phyloP scores from a whole-genome alignment of 2,797 vertebrate genomes.

The Clarias platycephalus region DNA sequence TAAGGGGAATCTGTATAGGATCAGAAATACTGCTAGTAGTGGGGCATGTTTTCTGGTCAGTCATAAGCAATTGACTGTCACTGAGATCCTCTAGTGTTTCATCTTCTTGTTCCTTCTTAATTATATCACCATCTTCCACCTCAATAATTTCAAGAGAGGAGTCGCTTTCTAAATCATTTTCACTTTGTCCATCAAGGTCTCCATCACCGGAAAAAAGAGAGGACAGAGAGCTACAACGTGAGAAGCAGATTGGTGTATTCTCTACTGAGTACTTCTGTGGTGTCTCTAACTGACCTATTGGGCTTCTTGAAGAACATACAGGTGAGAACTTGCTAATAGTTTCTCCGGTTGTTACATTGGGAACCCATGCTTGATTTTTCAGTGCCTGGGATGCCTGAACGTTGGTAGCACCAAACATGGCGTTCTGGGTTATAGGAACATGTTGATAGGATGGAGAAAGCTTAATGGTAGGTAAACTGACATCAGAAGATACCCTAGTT shows the following conservation, averaged over 20 bases:
- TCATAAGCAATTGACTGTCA: slow-evolving; percentile 77
- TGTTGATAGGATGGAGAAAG: slow-evolving; percentile 95
- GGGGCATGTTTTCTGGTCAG: slow-evolving; percentile 69
- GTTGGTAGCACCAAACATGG: slow-evolving; percentile 74
- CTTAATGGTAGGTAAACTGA: slow-evolving; percentile 87
- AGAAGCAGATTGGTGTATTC: slow-evolving; percentile 92
- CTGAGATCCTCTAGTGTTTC: slow-evolving; percentile 79
- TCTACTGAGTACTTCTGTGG: slow-evolving; percentile 89
- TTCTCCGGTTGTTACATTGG: slow-evolving; percentile 77
- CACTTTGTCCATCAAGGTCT: slow-evolving; percentile 84
- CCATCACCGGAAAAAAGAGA: slow-evolving; percentile 92
- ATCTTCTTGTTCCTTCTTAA: slow-evolving; percentile 67
- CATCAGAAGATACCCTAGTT: slow-evolving; percentile 75
- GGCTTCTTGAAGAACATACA: slow-evolving; percentile 70
- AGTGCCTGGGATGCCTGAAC: slow-evolving; percentile 74
- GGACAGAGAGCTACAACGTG: slow-evolving; percentile 93
- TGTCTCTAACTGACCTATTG: slow-evolving; percentile 76
- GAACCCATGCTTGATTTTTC: slow-evolving; percentile 85
- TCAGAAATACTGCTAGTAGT: slow-evolving; percentile 72
- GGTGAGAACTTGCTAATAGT: slow-evolving; percentile 80
- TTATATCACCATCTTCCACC: slow-evolving; percentile 78
- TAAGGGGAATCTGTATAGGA: slow-evolving; percentile 82
- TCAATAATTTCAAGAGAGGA: slow-evolving; percentile 95
- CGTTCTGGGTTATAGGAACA: slow-evolving; percentile 81
- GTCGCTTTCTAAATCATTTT: slow-evolving; percentile 90